Evolutionary conservation across 2,797 vertebrate species (phyloP).

Genomic region (Sphenodon punctatus): DNA sequence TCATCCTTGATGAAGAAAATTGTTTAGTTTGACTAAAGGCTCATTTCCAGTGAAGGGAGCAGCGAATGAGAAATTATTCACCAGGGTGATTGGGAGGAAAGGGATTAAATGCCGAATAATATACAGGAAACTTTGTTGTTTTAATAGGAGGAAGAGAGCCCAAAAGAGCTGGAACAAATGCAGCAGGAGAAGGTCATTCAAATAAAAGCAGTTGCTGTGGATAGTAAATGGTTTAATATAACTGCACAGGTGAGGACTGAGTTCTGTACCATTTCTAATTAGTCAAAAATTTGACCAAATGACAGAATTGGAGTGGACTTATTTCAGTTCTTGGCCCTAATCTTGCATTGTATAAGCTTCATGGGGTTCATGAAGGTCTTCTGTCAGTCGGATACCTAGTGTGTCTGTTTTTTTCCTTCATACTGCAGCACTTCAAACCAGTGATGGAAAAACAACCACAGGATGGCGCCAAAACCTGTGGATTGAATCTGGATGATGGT

Average conservation of each 20-base stretch:
- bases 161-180: neutral
- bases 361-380: too few species aligned
- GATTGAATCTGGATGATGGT: too few species aligned
- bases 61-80: neutral
- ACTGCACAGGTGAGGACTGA: neutral
- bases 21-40: neutral
- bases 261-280: neutral
- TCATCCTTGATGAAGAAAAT: too few species aligned
- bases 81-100: neutral
- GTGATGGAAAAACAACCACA: too few species aligned
- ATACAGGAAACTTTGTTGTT: neutral
- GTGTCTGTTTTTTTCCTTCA: too few species aligned
- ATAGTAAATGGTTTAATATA: neutral
- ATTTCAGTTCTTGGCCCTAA: too few species aligned
- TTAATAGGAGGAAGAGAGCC: neutral
- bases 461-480: too few species aligned
- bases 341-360: too few species aligned
- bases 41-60: neutral
- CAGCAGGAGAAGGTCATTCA: neutral
- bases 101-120: neutral
- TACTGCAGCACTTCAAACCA: too few species aligned
- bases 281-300: neutral
- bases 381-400: too few species aligned
- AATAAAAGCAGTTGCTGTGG: neutral
- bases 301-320: too few species aligned